phyloP scores from a whole-genome alignment of 2,797 vertebrate genomes.

The Gastrophryne carolinensis region DNA sequence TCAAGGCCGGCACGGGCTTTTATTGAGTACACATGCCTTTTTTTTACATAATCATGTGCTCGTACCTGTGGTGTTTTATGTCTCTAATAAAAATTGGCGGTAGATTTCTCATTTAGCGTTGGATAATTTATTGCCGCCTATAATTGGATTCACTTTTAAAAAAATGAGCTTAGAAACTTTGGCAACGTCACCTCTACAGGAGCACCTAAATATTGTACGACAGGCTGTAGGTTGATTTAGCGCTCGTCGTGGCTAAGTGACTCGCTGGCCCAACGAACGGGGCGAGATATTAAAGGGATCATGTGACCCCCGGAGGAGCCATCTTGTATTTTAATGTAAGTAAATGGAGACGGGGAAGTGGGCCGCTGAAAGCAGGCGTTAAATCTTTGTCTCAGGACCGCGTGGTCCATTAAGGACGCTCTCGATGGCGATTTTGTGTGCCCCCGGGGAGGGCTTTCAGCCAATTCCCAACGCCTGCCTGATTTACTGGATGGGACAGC shows the following conservation, averaged over 20 bases:
- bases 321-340: constrained; percentile 20
- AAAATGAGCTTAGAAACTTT: constrained; percentile 44
- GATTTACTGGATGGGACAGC: constrained; percentile 3
- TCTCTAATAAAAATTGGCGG: constrained; percentile 41
- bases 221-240: neutral
- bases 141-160: constrained; percentile 42
- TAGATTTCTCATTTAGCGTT: constrained; percentile 35
- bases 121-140: constrained; percentile 44
- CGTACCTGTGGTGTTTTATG: constrained; percentile 30
- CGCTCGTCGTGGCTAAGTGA: constrained; percentile 1
- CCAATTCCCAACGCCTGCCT: neutral
- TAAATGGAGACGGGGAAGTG: constrained; percentile 8
- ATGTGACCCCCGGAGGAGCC: constrained; percentile 2
- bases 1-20: constrained; percentile 23
- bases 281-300: neutral
- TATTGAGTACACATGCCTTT: constrained; percentile 45
- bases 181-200: constrained; percentile 30
- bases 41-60: constrained; percentile 40
- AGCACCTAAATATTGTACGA: neutral
- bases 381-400: neutral
- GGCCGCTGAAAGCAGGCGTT: neutral
- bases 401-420: neutral
- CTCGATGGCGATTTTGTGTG: neutral
- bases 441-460: neutral
- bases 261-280: neutral